Evolutionary conservation across 1,140 invertebrate genomes (phyloP).

Genomic region (Panonychus citri): DNA sequence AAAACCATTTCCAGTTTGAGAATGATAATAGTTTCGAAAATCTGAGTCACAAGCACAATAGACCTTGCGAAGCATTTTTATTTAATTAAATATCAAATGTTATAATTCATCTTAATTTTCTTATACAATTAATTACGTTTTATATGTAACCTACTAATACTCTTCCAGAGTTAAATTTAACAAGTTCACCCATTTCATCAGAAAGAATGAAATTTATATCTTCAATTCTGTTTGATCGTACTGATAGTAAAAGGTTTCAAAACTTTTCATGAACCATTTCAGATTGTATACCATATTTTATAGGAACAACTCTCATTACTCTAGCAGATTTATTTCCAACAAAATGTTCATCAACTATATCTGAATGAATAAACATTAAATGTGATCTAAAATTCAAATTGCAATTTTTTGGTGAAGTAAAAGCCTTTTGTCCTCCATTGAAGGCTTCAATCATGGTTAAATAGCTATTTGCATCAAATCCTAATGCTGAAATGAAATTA

Average conservation of each 20-base stretch:
- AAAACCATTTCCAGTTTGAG: not conserved
- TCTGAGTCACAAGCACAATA: not conserved
- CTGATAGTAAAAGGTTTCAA: not conserved
- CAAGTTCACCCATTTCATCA: not conserved
- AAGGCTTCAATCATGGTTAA: too few species aligned
- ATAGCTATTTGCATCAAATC: too few species aligned
- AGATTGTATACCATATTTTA: not conserved
- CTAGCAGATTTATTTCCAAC: not conserved
- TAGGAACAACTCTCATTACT: not conserved
- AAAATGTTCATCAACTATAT: not conserved
- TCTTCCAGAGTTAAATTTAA: not conserved
- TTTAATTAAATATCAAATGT: not conserved
- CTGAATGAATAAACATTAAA: not conserved
- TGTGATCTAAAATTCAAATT: not conserved
- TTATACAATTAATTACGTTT: not conserved
- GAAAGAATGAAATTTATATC: not conserved
- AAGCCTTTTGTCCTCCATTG: too few species aligned
- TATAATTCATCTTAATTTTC: too few species aligned
- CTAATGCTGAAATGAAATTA: too few species aligned
- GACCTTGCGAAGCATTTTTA: not conserved
- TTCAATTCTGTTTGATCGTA: not conserved
- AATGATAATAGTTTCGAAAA: not conserved
- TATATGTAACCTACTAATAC: not conserved
- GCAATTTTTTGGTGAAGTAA: too few species aligned
- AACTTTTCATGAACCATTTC: not conserved